Conservation (phyloP, 2,797 vertebrate genomes). For the Schizopygopsis pylzovi region DNA sequence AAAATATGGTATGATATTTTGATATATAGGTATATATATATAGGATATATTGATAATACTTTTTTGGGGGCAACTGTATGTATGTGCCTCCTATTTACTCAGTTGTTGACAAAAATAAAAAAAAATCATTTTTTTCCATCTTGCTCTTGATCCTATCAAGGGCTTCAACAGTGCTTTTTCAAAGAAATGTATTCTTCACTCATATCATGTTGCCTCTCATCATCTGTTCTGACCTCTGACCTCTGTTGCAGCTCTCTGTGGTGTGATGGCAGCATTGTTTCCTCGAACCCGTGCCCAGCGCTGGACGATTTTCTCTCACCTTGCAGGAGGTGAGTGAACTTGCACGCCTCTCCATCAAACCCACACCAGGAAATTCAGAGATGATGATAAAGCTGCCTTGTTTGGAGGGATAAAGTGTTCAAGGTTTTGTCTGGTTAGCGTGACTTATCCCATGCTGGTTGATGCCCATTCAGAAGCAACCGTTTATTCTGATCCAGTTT, state of each 20-base stretch:
- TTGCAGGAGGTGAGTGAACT: slow-evolving; percentile 17
- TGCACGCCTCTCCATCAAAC: neutral
- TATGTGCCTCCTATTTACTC: neutral
- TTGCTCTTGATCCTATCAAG: slow-evolving; percentile 16
- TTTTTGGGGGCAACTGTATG: neutral
- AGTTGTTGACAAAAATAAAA: neutral
- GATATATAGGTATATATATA: too few species aligned
- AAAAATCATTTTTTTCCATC: neutral
- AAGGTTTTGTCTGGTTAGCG: slow-evolving; percentile 9
- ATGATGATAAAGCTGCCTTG: neutral
- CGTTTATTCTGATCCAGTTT: neutral
- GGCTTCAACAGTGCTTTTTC: neutral
- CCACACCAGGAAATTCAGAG: neutral
- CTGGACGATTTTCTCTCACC: slow-evolving; percentile 60
- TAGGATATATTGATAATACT: neutral
- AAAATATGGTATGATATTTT: neutral
- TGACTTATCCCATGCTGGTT: neutral
- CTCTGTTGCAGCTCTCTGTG: slow-evolving; percentile 30
- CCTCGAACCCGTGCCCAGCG: slow-evolving; percentile 49
- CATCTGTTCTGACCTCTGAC: slow-evolving; percentile 50
- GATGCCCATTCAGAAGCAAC: neutral
- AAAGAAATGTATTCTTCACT: slow-evolving; percentile 10
- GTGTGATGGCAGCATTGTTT: slow-evolving; percentile 51
- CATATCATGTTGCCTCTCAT: slow-evolving; percentile 38
- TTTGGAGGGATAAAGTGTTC: neutral